Percentiles rank a stretch among this genome's conserved stretches.
phyloP scores from a whole-genome alignment of 2,888 invertebrate species.

The Molanna angustata region DNA sequence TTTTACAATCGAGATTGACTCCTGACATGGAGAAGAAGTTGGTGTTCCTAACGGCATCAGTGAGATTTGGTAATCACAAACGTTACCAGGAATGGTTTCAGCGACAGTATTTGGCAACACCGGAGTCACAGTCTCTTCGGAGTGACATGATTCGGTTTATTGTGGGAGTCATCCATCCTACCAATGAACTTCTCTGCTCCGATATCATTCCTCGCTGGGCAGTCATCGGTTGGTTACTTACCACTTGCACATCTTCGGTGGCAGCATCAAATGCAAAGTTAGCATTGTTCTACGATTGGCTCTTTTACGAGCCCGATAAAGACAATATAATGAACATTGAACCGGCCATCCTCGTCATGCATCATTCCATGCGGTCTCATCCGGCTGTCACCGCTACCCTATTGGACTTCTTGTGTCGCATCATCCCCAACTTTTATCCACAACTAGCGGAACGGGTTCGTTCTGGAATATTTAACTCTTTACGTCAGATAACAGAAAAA shows the following conservation, averaged over 20 bases:
- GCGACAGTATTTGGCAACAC: conserved; percentile 84
- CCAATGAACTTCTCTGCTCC: conserved; percentile 89
- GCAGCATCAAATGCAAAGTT: conserved; percentile 89
- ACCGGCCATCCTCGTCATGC: conserved; percentile 91
- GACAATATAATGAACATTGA: conserved; percentile 97
- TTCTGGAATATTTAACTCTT: conserved; percentile 77
- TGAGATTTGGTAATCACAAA: conserved; percentile 87
- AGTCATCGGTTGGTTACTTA: conserved; percentile 90
- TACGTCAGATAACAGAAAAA: conserved; percentile 86
- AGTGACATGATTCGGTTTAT: conserved; percentile 94
- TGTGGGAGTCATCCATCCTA: conserved; percentile 90
- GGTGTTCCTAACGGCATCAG: conserved; percentile 80
- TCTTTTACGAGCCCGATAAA: conserved; percentile 85
- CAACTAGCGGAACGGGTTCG: conserved; percentile 74
- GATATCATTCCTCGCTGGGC: conserved; percentile 95
- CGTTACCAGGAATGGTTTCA: conserved; percentile 95
- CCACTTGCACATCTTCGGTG: conserved; percentile 85
- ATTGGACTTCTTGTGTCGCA: conserved; percentile 87
- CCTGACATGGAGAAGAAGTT: conserved; percentile 93
- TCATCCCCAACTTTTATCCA: conserved; percentile 85
- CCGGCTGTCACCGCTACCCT: conserved; percentile 87
- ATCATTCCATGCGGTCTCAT: conserved; percentile 89
- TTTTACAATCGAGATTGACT: conserved; percentile 79
- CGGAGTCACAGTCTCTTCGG: conserved; percentile 85
- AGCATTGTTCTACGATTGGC: conserved; percentile 91